Evolutionary conservation across 1,140 invertebrate genomes (phyloP).

Genomic region (Drosophila serrata): DNA sequence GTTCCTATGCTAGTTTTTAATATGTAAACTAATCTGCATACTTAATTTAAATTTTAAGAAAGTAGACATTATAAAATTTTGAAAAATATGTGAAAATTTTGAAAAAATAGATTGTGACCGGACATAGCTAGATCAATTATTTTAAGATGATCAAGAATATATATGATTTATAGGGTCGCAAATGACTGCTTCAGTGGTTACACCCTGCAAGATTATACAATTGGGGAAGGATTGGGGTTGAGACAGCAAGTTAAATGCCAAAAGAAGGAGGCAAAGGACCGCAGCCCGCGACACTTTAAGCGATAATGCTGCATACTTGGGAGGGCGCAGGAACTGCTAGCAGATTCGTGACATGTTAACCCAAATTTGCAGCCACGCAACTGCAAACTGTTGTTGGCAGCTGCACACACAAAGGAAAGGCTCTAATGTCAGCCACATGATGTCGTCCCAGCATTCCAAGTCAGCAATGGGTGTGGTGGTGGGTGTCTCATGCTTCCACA

Average conservation of each 20-base stretch:
- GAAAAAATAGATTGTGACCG: no score
- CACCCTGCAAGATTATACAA: no score
- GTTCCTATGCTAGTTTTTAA: no score
- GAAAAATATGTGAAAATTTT: no score
- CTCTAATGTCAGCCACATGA: slow-evolving; percentile 78
- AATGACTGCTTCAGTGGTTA: no score
- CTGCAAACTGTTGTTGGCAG: slow-evolving; percentile 74
- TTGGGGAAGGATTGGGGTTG: slow-evolving; percentile 1
- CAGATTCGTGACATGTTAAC: slow-evolving; percentile 81
- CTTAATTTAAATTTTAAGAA: no score
- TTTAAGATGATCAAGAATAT: no score
- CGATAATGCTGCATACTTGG: slow-evolving; percentile 75
- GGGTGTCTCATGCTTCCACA: neutral
- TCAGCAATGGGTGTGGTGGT: slow-evolving; percentile 5
- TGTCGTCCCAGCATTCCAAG: slow-evolving; percentile 47
- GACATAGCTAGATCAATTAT: no score
- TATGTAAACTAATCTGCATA: no score
- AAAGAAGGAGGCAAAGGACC: slow-evolving; percentile 30
- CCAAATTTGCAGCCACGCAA: slow-evolving; percentile 77
- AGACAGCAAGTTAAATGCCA: slow-evolving; percentile 52
- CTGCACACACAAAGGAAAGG: slow-evolving; percentile 74
- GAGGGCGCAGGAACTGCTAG: slow-evolving; percentile 49
- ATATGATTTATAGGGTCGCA: no score
- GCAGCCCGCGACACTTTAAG: slow-evolving; percentile 71
- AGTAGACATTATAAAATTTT: no score